Evolutionary conservation across 2,113 vertebrate genomes (phyloP), one percentile per base, ranked within the genome.

Genomic region (Phycodurus eques): DNA sequence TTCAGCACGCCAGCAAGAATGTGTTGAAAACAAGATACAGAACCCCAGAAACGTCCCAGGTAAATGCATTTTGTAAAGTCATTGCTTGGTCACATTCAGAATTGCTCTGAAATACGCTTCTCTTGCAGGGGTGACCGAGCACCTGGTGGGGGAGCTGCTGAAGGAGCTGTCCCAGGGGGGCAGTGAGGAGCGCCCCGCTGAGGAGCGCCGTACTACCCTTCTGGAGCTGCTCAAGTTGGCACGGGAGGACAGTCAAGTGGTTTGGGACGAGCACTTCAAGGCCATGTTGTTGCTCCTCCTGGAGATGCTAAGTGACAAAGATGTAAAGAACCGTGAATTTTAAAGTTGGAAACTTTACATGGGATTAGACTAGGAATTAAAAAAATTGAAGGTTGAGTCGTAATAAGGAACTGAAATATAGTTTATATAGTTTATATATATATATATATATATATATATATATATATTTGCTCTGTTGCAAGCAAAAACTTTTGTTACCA

Each of bases 191-290:
- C 92, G 96, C 17, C 94, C 95, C 61, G 90, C 88, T 5, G 96
- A 98, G 85, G 96, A 98, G 88, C 92, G 95, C 17, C 94, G 96
- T 59, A 90, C 89, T 22, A 95, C 95, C 49, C 92, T 98, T 14
- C 94, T 95, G 19, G 96, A 98, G 85, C 94, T 98, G 59, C 93
- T 96, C 88, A 97, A 96, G 82, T 91, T 96, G 76, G 95, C 94
- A 68, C 92, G 95, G 19, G 96, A 97, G 77, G 95, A 97, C 75
- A 90, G 93, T 43, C 91, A 93, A 2, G 88, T 90, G 77, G 93
- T 96, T 68, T 98, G 96, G 96, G 96, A 98, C 75, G 96, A 98
- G 43, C 96, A 98, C 87, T 98, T 98, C 92, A 98, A 98, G 92
- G 98, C 95, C 78, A 94, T 96, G 88, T 80, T 98, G 44, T 94